Base-by-base conservation (phyloP, 2,888 invertebrate species). In the Trissolcus brochymenae region DNA sequence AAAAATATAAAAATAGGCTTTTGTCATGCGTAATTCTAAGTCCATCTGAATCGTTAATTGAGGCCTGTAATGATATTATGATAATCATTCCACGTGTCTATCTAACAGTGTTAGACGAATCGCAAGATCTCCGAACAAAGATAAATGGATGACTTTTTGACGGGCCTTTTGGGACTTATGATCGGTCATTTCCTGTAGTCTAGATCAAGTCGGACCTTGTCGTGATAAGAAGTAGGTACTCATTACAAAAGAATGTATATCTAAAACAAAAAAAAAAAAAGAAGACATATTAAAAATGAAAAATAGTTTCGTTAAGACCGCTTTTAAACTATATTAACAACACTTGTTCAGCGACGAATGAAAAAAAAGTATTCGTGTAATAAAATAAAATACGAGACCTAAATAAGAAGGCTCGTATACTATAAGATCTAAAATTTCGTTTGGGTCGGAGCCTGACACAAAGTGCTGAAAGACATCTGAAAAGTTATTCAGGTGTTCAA, bases 81-180 rank as follows among this genome's bases (percentile, higher is more conserved):
- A 51, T 65, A 70, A 76, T 76, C 57, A 17, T 6, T 17, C n/a
- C 4, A 50, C 49, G 25, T 25, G 25, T 51, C 55, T 43, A 50
- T 74, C 67, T 67, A 74, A 74, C 57, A 62, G 57, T 41, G 53
- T 76, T 70, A 76, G 62, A 43, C 13, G 25, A 25, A 25, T 25
- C 25, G 25, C 59, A 59, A 70, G 54, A 35, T 68, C 64, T 54
- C 21, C 53, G 41, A 59, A 68, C 64, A 64, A 51, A 76, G 70
- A 76, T 65, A 76, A 76, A 70, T 70, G 60, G 65, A 25, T 49
- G n/a, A 11, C 40, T 25, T 25, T 64, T 75, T 68, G 73, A 74
- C 73, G 51, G 50, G 41, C 56, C 61, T 29, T 11, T 41, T 66
- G 21, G 61, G 55, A 6, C 56, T 25, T 73, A 49, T 65, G 65